Percentiles rank a stretch among this genome's conserved stretches.
phyloP scores from a whole-genome alignment of 2,888 invertebrate species.

The Eilema sororculum region DNA sequence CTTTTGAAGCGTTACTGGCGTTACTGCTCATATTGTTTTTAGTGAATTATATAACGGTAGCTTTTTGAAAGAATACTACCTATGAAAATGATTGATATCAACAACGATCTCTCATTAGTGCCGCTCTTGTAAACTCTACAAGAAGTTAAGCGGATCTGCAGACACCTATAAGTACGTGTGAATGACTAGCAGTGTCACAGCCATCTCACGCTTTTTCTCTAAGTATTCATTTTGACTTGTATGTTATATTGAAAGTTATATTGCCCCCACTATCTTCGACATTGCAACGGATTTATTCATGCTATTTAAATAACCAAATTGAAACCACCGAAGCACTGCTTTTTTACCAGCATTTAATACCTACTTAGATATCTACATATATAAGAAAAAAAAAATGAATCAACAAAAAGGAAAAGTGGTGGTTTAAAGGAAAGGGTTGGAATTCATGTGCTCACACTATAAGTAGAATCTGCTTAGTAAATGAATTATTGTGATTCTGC shows the following conservation, averaged over 20 bases:
- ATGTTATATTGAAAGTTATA: slow-evolving; percentile 44
- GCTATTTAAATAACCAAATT: neutral
- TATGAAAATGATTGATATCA: slow-evolving; percentile 48
- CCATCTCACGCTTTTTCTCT: slow-evolving; percentile 73
- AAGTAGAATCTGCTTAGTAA: too few relatives aligned
- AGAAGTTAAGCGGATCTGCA: slow-evolving; percentile 51
- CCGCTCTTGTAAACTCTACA: slow-evolving; percentile 47
- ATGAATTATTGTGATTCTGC: too few relatives aligned
- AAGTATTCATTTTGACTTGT: slow-evolving; percentile 67
- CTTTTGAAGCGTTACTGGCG: slow-evolving; percentile 33
- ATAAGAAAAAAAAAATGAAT: too few relatives aligned
- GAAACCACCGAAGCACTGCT: too few relatives aligned
- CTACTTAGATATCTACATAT: too few relatives aligned
- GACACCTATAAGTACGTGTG: slow-evolving; percentile 47
- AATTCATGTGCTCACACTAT: too few relatives aligned
- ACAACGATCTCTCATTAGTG: slow-evolving; percentile 52
- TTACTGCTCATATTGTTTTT: slow-evolving; percentile 36
- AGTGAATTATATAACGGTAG: slow-evolving; percentile 52
- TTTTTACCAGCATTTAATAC: too few relatives aligned
- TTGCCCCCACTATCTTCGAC: slow-evolving; percentile 42
- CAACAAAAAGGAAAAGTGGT: too few relatives aligned
- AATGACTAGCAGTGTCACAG: slow-evolving; percentile 61
- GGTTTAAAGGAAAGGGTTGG: too few relatives aligned
- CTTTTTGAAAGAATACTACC: slow-evolving; percentile 52
- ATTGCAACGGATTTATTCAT: slow-evolving; percentile 25